These are phyloP conservation scores for Xerus inauris DNA, from an alignment of 2,113 vertebrate genomes.

Conservation along the genomic window DNA sequence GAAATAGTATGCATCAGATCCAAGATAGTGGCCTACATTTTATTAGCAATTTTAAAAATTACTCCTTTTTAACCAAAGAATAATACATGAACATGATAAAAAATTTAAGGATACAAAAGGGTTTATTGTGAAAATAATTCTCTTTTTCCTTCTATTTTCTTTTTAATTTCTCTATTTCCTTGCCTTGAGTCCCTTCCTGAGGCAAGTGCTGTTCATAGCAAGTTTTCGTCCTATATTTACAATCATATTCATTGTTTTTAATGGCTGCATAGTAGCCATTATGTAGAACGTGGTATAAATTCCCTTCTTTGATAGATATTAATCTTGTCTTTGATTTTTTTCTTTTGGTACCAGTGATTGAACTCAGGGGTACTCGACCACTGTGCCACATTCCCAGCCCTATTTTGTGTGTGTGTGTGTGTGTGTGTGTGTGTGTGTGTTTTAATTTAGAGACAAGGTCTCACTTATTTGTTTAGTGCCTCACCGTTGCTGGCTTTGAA, in stretches of 20 bases:
- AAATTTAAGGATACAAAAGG: slow-evolving; percentile 12
- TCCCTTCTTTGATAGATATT: neutral
- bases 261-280: neutral
- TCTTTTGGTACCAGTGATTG: no score
- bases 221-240: slow-evolving; percentile 1
- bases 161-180: neutral
- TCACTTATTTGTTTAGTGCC: no score
- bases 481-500: no score
- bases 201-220: neutral
- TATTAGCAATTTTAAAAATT: slow-evolving; percentile 13
- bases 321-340: slow-evolving; percentile 24
- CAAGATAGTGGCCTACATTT: neutral
- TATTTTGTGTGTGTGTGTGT: no score
- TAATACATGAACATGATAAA: neutral
- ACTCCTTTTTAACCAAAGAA: neutral
- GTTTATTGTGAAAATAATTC: slow-evolving; percentile 5
- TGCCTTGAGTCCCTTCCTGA: neutral
- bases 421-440: no score
- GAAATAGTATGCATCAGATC: neutral
- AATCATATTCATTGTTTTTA: slow-evolving; percentile 3
- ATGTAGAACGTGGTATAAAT: neutral
- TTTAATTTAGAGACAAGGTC: no score
- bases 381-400: no score
- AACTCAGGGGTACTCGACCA: no score
- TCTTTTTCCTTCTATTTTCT: neutral